Base-by-base conservation (phyloP, 35 echinoderm and acorn worm species). In the Chiridota heheva region DNA sequence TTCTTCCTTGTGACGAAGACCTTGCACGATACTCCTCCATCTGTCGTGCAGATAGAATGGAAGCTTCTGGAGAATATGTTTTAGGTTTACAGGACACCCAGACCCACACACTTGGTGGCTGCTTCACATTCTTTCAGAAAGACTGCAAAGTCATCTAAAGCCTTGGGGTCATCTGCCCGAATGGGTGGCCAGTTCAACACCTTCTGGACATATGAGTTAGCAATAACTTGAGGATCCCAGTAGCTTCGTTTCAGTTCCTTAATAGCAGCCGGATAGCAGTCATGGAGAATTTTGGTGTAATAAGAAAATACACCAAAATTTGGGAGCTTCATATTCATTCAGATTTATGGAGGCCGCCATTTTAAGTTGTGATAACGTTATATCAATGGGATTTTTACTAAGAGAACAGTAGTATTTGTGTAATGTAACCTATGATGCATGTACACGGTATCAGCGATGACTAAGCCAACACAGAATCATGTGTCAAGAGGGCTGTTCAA, bases 181-280 rank as follows among this genome's bases (percentile, higher is more conserved):
- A 84, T 84, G 7, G 81, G 34, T 16, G 51, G 27, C 81, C 81
- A 84, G 25, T 20, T 53, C 4, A 71, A 15, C 67, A 58, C 44
- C 28, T 58, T 84, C 36, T 84, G 70, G 3, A 72, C 31, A 53
- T 72, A 84, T 38, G 81, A 55, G 25, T 70, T 71, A 7, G 67
- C 81, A 36, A 72, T 84, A 5, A 84, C 67, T 72, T 84, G 65
- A 31, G 81, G 65, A 72, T 84, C 51, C 24, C 67, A 64, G 60
- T 84, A 84, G 5, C 81, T 7, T 70, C 65, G 29, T 27, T 40
- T 70, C 22, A 84, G 55, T 36, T 83, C 81, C 43, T 83, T 71
- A 20, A 83, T 70, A 4, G 81, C 81, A 0, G 44, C 67, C 22
- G 47, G 68, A n/a, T n/a, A n/a, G n/a, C n/a, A n/a, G n/a, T n/a